Base-by-base conservation (phyloP, 2,797 vertebrate genomes). In the Schizothorax lantsangensis region DNA sequence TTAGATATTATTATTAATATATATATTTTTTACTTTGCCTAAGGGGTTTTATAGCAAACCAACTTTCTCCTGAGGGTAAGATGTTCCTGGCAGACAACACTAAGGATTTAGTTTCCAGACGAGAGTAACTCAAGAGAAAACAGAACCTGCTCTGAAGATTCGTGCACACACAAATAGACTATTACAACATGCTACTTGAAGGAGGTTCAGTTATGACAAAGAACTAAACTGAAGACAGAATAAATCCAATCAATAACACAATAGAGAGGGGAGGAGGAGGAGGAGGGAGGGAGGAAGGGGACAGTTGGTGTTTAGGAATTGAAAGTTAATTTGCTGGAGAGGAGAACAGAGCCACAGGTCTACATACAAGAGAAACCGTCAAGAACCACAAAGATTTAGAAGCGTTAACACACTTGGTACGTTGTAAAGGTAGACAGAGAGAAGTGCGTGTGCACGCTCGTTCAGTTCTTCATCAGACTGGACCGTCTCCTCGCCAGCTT, bases 111-210 rank as follows among this genome's bases (percentile, higher is more conserved):
- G 92, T 93, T 94, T 91, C 96, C 94, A 95, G 94, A 96, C 94
- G 93, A 90, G 93, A 92, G 91, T 92, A 96, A 95, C 92, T 91
- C 90, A 94, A 94, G 94, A 87, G 88, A 82, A 90, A 90, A 91
- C 92, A 92, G 89, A 92, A 93, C 95, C 89, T 88, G 92, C 92
- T 93, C 92, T 92, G 94, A 92, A 95, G 92, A 95, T 95, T 94
- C 96, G 95, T 96, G 96, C 96, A 96, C 95, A 95, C 95, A 96
- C 94, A 95, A 92, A 93, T 92, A 92, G 95, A 96, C 96, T 95
- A 97, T 96, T 96, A 97, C 96, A 94, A 97, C 98, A 99, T 99
- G 98, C 98, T 97, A 97, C 95, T 95, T 96, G 95, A 93, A 94
- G 93, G 93, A 92, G 92, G 91, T 93, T 92, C 94, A 87, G 92